phyloP scores from a whole-genome alignment of 2,888 invertebrate genomes.

The Agonopterix subpropinquella region DNA sequence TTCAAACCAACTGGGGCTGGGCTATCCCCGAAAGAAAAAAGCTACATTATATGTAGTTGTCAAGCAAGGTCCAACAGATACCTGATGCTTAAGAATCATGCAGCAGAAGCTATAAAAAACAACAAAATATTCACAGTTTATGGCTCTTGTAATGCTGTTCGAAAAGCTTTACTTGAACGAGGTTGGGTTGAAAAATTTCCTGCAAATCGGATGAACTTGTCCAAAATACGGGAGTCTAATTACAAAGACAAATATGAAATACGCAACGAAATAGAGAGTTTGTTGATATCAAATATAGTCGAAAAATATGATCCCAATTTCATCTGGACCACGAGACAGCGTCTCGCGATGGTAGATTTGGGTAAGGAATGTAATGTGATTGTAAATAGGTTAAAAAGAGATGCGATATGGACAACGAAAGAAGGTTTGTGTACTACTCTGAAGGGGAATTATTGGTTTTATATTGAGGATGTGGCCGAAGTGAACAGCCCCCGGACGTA shows the following conservation, averaged over 20 bases:
- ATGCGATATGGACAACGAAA: slow-evolving; percentile 60
- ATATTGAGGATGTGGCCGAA: slow-evolving; percentile 75
- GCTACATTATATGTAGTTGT: slow-evolving; percentile 46
- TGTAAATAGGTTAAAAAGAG: slow-evolving; percentile 51
- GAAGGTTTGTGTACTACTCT: slow-evolving; percentile 71
- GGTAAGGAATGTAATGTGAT: slow-evolving; percentile 34
- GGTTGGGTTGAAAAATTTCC: slow-evolving; percentile 86
- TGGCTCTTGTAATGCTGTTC: slow-evolving; percentile 68
- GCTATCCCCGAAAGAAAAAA: slow-evolving; percentile 53
- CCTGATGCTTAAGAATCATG: slow-evolving; percentile 52
- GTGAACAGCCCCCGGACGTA: slow-evolving; percentile 85
- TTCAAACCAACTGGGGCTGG: slow-evolving; percentile 29
- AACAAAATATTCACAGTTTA: slow-evolving; percentile 74
- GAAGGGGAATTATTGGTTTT: slow-evolving; percentile 79
- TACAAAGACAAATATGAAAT: slow-evolving; percentile 34
- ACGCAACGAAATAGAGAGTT: slow-evolving; percentile 46
- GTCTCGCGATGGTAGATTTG: slow-evolving; percentile 34
- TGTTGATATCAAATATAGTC: slow-evolving; percentile 58
- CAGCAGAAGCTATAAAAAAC: slow-evolving; percentile 60
- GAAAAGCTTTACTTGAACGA: slow-evolving; percentile 74
- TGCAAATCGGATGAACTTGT: slow-evolving; percentile 46
- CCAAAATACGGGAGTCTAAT: slow-evolving; percentile 42
- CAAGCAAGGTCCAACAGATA: slow-evolving; percentile 42
- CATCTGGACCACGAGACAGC: slow-evolving; percentile 46
- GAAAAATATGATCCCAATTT: slow-evolving; percentile 51